Percentiles rank a stretch among this genome's conserved stretches.
phyloP scores from a whole-genome alignment of 1,140 invertebrate genomes.

The Venturia canescens region DNA sequence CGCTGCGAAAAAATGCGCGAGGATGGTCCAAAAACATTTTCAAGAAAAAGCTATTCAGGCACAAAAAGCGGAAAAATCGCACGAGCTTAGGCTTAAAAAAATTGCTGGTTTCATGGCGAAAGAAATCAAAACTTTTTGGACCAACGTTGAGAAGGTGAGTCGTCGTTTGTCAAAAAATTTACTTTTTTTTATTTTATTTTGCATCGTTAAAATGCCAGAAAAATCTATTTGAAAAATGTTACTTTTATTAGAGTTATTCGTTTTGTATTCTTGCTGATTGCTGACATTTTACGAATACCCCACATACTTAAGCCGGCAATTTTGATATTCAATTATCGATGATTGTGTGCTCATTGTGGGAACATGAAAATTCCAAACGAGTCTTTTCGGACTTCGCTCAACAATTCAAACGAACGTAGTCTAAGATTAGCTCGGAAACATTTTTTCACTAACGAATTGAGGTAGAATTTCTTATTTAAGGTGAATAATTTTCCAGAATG shows the following conservation, averaged over 20 bases:
- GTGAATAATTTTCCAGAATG: not conserved
- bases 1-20: slow-evolving; percentile 93
- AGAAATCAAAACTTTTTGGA: slow-evolving; percentile 97
- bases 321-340: slow-evolving; percentile 65
- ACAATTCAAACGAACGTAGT: slow-evolving; percentile 46
- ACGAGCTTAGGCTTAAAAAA: slow-evolving; percentile 90
- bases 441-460: slow-evolving; percentile 14
- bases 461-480: slow-evolving; percentile 31
- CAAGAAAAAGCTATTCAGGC: slow-evolving; percentile 94
- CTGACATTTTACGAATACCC: slow-evolving; percentile 59
- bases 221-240: not conserved
- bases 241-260: slow-evolving; percentile 8
- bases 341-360: slow-evolving; percentile 77
- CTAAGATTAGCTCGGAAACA: slow-evolving; percentile 62
- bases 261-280: slow-evolving; percentile 36
- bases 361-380: slow-evolving; percentile 66
- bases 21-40: slow-evolving; percentile 97
- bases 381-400: slow-evolving; percentile 54
- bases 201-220: not conserved
- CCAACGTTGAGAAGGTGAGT: slow-evolving; percentile 93
- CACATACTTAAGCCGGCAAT: slow-evolving; percentile 76
- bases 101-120: slow-evolving; percentile 94
- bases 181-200: slow-evolving; percentile 8
- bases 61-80: slow-evolving; percentile 93
- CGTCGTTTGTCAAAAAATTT: slow-evolving; percentile 41